Conservation (phyloP, 2,888 invertebrate species). For the Melipona beecheii region DNA sequence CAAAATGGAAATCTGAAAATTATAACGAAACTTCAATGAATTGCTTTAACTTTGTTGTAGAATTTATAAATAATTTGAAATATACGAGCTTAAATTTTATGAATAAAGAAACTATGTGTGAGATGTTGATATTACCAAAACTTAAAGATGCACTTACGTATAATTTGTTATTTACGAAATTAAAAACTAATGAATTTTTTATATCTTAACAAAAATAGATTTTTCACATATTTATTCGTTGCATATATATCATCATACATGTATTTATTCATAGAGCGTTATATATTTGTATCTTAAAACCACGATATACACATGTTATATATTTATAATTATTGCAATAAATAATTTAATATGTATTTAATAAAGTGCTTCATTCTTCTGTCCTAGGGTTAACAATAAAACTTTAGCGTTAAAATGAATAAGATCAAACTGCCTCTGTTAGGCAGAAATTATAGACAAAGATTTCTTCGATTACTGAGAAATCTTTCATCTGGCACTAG, state of each 20-base stretch:
- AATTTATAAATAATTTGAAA: constrained; percentile 90
- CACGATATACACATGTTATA: background rate
- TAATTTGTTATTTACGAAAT: constrained; percentile 91
- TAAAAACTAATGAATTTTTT: constrained; percentile 84
- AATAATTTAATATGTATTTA: constrained; percentile 1
- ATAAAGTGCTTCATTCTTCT: constrained; percentile 9
- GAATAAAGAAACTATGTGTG: constrained; percentile 87
- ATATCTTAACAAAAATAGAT: constrained; percentile 13
- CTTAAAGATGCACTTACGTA: constrained; percentile 94
- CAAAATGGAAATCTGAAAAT: constrained; percentile 88
- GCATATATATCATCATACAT: background rate
- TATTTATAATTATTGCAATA: constrained; percentile 15
- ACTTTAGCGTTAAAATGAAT: constrained; percentile 56
- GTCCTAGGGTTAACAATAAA: constrained; percentile 3
- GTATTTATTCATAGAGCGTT: background rate
- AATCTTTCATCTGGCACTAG: constrained; percentile 41
- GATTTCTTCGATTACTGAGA: constrained; percentile 48
- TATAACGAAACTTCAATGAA: constrained; percentile 92
- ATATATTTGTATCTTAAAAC: background rate
- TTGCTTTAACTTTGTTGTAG: constrained; percentile 94
- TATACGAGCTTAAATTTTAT: constrained; percentile 82
- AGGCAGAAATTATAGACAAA: constrained; percentile 8
- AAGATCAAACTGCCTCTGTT: constrained; percentile 47
- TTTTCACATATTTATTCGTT: background rate
- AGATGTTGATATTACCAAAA: constrained; percentile 92